Percentiles rank a stretch among this genome's conserved stretches.
phyloP scores from a whole-genome alignment of 1,140 invertebrate species.

The Polypedilum vanderplanki region DNA sequence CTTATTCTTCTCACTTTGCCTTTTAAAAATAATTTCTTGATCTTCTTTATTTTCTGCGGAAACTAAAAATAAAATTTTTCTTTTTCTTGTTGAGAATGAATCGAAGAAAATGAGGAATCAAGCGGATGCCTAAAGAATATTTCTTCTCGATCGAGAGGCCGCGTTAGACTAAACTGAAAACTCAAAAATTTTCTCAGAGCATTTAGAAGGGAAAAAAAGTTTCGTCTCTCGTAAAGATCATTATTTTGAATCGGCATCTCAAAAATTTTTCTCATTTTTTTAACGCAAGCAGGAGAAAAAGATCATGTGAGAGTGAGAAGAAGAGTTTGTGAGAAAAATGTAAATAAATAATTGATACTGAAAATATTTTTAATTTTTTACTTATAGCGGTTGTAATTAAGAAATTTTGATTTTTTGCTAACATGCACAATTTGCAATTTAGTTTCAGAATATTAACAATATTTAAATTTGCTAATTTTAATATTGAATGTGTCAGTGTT shows the following conservation, averaged over 20 bases:
- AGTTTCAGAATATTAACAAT: too few species aligned
- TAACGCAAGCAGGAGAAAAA: not conserved
- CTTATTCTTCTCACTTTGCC: not conserved
- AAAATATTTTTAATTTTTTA: too few species aligned
- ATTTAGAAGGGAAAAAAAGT: not conserved
- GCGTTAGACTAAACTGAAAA: not conserved
- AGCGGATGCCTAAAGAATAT: slow-evolving; percentile 8
- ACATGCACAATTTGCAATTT: too few species aligned
- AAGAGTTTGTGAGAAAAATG: not conserved
- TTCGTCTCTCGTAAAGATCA: not conserved
- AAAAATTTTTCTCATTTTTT: not conserved
- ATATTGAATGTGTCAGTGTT: too few species aligned
- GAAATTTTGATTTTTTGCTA: too few species aligned
- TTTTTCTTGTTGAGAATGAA: not conserved
- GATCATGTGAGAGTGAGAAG: not conserved
- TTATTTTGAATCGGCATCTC: not conserved
- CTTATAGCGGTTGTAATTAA: too few species aligned
- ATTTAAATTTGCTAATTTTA: too few species aligned
- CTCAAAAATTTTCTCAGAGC: not conserved
- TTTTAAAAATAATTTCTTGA: not conserved
- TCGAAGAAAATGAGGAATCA: slow-evolving; percentile 13
- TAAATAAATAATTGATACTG: not conserved
- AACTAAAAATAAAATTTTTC: slow-evolving; percentile 8
- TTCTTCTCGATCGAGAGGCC: slow-evolving; percentile 2
- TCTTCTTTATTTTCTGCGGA: not conserved